Base-by-base conservation (phyloP, 2,888 invertebrate genomes). In the Cephus spinipes region DNA sequence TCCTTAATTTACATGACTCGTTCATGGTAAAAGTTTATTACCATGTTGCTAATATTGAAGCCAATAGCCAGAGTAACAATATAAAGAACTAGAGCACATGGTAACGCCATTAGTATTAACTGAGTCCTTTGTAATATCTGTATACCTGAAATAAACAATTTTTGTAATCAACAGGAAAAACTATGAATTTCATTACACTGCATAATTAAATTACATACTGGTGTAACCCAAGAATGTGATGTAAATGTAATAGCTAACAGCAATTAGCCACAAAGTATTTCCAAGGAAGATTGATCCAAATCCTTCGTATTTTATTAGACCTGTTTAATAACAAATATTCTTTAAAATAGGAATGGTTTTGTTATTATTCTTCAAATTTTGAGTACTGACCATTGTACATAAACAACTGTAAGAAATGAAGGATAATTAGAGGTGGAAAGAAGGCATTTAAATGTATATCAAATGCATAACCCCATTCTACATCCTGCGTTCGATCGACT, bases 401-500 rank as follows among this genome's bases (percentile, higher is more conserved):
- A 85, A 98, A 94, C 77, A 99, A 94, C 90, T 98, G 97, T 86
- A 99, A 94, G 86, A 98, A 96, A 91, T 99, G 99, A 78, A 99
- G 93, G 85, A 99, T 94, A 83, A 98, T 96, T 30, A 99, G 93
- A 1, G 98, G 96, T n/a, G 99, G 99, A 92, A 99, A 99, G 92
- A 98, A 98, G 4, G 99, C 99, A 93, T 99, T 99, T 86, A 99
- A 94, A 93, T 99, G 99, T 9, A 99, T 98, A 92, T 99, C 99
- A 92, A 99, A 99, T 31, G 98, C 96, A 92, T 98, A 99, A 9
- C 97, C 99, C 99, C 99, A 99, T 92, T 99, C 99, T 85, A 99
- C 97, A 91, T 96, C 96, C 87, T 95, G 95, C 69, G 94, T 94
- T 90, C 94, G 81, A 90, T 93, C 93, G n/a, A 92, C 94, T 9